Conservation (phyloP, 2,888 invertebrate genomes). For the Eupithecia subumbrata region DNA sequence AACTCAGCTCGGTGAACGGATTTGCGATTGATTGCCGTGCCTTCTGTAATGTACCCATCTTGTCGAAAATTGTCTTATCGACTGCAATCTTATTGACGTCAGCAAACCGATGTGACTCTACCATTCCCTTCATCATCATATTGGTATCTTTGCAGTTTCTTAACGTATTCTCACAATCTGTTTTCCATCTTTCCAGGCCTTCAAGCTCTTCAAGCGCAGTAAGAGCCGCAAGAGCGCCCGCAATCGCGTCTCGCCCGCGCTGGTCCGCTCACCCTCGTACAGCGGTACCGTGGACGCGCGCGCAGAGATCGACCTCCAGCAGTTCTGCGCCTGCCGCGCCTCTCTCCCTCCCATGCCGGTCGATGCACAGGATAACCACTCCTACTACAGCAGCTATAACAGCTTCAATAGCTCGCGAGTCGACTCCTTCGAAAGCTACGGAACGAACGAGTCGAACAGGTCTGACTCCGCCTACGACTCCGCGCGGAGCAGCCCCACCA, state of each 20-base stretch:
- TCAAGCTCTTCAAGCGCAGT: constrained; percentile 76
- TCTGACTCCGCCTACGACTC: constrained; percentile 80
- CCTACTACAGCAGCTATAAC: constrained; percentile 67
- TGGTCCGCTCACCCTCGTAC: constrained; percentile 71
- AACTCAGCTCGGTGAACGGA: not conserved
- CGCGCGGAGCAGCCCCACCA: constrained; percentile 68
- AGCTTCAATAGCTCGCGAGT: constrained; percentile 69
- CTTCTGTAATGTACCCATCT: not conserved
- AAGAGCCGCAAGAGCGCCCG: constrained; percentile 66
- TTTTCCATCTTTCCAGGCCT: constrained; percentile 67
- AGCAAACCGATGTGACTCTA: not conserved
- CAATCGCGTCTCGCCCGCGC: constrained; percentile 72
- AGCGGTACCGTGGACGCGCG: constrained; percentile 77
- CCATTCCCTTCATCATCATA: not conserved
- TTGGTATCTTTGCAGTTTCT: not conserved
- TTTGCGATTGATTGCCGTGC: not conserved
- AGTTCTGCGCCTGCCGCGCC: constrained; percentile 73
- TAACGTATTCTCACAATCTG: not conserved
- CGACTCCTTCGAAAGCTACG: constrained; percentile 65
- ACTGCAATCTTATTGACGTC: not conserved
- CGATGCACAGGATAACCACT: constrained; percentile 65
- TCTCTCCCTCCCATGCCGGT: constrained; percentile 61
- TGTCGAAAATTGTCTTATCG: not conserved
- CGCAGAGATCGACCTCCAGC: constrained; percentile 68
- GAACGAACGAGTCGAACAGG: constrained; percentile 61